A percentile compares a stretch with the other conserved stretches of the same genome.
Evolutionary conservation across 92 coral and sea anemone species (phyloP).

Genomic region (Epizoanthus stellaris): DNA sequence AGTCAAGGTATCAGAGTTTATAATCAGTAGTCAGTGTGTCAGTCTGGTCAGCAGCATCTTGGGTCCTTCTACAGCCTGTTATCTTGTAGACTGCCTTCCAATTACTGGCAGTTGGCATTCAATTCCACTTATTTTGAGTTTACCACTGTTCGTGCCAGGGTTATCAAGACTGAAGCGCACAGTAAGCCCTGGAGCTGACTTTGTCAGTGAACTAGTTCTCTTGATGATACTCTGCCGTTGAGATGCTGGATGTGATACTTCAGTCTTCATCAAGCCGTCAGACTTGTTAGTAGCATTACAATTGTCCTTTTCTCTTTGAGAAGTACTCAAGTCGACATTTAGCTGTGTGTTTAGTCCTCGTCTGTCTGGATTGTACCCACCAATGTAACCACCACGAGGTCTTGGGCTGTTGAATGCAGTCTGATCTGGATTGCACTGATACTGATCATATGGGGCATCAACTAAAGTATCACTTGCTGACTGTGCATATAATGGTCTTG

Average conservation of each 20-base stretch:
- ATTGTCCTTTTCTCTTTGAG: background rate
- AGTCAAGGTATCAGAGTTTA: no score
- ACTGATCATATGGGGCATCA: background rate
- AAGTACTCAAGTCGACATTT: background rate
- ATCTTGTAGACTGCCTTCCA: constrained; percentile 14
- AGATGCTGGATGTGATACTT: background rate
- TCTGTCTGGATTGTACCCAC: background rate
- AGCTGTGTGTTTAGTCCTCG: background rate
- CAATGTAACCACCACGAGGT: background rate
- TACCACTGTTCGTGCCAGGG: constrained; percentile 1
- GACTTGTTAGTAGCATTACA: background rate
- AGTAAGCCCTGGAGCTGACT: constrained; percentile 18
- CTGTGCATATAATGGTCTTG: constrained; percentile 6
- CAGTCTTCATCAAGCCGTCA: background rate
- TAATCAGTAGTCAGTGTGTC: no score
- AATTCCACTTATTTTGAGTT: constrained; percentile 11
- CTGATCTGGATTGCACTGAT: background rate
- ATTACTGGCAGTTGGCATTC: constrained; percentile 24
- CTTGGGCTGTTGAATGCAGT: background rate
- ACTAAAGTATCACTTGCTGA: background rate
- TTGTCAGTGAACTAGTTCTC: constrained; percentile 17
- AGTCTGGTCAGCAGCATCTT: no score
- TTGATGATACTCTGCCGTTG: constrained; percentile 8
- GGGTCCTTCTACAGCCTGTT: background rate
- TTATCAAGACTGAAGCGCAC: constrained; percentile 29